phyloP scores from a whole-genome alignment of 2,797 vertebrate genomes.

The Arrhamphus sclerolepis region DNA sequence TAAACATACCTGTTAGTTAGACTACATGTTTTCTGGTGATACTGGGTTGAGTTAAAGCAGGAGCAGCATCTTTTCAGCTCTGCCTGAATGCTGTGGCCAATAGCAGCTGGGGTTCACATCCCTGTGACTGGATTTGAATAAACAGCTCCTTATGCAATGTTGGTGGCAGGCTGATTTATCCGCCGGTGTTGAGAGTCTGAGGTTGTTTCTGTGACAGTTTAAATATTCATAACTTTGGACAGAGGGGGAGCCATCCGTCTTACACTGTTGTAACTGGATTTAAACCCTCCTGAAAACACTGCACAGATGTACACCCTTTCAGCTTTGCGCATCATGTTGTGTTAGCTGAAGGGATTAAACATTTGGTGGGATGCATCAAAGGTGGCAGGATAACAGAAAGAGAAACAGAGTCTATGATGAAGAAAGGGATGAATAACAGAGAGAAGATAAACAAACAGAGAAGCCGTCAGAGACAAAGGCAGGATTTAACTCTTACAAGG shows the following conservation, averaged over 20 bases:
- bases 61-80: slow-evolving; percentile 41
- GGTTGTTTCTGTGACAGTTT: slow-evolving; percentile 72
- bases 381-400: slow-evolving; percentile 72
- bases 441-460: slow-evolving; percentile 76
- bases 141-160: slow-evolving; percentile 59
- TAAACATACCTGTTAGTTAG: too few species aligned
- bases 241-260: slow-evolving; percentile 68
- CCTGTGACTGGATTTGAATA: slow-evolving; percentile 59
- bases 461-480: slow-evolving; percentile 67
- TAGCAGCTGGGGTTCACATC: slow-evolving; percentile 60
- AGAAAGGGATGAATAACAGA: slow-evolving; percentile 48
- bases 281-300: slow-evolving; percentile 74
- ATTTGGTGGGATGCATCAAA: slow-evolving; percentile 76
- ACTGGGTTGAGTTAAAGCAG: background rate
- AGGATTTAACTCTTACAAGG: slow-evolving; percentile 68
- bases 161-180: slow-evolving; percentile 61
- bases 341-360: slow-evolving; percentile 83
- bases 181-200: slow-evolving; percentile 60
- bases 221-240: slow-evolving; percentile 81
- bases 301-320: slow-evolving; percentile 83
- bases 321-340: slow-evolving; percentile 66
- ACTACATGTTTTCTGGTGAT: background rate
- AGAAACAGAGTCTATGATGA: slow-evolving; percentile 65
- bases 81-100: slow-evolving; percentile 19
- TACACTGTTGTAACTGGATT: slow-evolving; percentile 75